These are phyloP conservation scores for Phenganax marumi DNA, from an alignment of 92 coral and sea anemone genomes.

Conservation along the genomic window DNA sequence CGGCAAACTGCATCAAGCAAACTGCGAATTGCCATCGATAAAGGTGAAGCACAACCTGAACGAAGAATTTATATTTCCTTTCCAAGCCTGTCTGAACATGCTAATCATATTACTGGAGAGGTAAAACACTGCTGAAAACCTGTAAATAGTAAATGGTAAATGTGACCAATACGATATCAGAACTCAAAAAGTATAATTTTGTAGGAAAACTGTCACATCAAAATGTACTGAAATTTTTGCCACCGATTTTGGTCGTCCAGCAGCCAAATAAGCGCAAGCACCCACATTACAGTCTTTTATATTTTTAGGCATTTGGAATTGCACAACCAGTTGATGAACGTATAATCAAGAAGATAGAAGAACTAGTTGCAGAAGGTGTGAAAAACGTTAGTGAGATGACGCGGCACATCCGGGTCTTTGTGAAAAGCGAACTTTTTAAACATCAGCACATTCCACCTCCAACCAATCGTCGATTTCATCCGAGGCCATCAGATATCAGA, in stretches of 20 bases:
- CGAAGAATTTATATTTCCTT: slow-evolving; percentile 50
- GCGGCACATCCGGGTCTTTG: slow-evolving; percentile 41
- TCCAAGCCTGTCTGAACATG: slow-evolving; percentile 44
- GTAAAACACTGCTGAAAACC: slow-evolving; percentile 16
- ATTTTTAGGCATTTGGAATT: slow-evolving; percentile 19
- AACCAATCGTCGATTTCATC: slow-evolving; percentile 54
- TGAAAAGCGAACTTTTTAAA: slow-evolving; percentile 38
- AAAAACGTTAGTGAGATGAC: slow-evolving; percentile 45
- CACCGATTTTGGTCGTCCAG: too few species aligned
- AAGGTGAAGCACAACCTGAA: slow-evolving; percentile 5
- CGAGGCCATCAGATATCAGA: slow-evolving; percentile 42
- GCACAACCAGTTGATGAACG: slow-evolving; percentile 33
- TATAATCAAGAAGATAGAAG: slow-evolving; percentile 38
- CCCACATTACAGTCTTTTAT: not conserved
- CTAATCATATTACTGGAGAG: slow-evolving; percentile 58
- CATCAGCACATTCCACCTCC: slow-evolving; percentile 40
- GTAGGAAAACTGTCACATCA: too few species aligned
- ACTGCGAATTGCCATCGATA: not conserved
- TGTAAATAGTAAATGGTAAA: not conserved
- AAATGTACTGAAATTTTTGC: too few species aligned
- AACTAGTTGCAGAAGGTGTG: slow-evolving; percentile 43
- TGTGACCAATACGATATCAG: too few species aligned
- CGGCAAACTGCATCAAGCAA: slow-evolving; percentile 8
- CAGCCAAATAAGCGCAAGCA: too few species aligned
- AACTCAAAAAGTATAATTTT: too few species aligned